Percentiles rank a stretch among this genome's conserved stretches.
phyloP scores from a whole-genome alignment of 2,113 vertebrate species.

The Anarhynchus alexandrinus region DNA sequence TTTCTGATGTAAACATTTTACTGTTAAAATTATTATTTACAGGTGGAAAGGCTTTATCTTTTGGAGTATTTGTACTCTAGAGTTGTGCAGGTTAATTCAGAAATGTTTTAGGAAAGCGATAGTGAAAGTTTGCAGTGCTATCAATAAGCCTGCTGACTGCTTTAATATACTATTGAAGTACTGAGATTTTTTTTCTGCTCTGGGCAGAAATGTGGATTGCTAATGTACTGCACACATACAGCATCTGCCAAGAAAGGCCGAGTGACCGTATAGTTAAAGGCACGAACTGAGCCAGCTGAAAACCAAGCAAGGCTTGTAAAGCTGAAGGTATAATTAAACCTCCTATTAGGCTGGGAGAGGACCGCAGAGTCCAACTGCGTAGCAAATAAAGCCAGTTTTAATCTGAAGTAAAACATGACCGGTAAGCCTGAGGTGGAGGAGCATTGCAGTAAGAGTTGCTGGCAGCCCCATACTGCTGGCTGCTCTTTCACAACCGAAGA shows the following conservation, averaged over 20 bases:
- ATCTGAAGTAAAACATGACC: background rate
- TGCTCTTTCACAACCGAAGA: background rate
- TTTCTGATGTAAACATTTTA: background rate
- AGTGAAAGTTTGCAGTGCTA: rapidly evolving
- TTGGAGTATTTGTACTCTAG: background rate
- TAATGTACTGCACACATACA: background rate
- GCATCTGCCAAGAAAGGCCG: background rate
- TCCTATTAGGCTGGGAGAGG: background rate
- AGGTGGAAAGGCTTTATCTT: background rate
- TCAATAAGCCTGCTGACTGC: background rate
- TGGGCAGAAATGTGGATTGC: background rate
- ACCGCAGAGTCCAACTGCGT: background rate
- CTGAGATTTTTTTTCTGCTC: background rate
- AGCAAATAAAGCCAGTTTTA: background rate
- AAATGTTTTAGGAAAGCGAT: background rate
- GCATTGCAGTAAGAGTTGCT: background rate
- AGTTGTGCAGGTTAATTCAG: background rate
- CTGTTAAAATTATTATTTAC: background rate
- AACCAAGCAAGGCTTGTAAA: background rate
- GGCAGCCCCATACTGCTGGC: background rate
- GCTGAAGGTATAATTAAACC: background rate
- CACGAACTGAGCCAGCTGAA: background rate
- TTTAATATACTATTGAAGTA: background rate
- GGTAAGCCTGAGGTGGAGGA: background rate
- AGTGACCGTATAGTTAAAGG: background rate